Conservation (phyloP, 1,140 invertebrate species). For the Leptinotarsa undecemlineata region DNA sequence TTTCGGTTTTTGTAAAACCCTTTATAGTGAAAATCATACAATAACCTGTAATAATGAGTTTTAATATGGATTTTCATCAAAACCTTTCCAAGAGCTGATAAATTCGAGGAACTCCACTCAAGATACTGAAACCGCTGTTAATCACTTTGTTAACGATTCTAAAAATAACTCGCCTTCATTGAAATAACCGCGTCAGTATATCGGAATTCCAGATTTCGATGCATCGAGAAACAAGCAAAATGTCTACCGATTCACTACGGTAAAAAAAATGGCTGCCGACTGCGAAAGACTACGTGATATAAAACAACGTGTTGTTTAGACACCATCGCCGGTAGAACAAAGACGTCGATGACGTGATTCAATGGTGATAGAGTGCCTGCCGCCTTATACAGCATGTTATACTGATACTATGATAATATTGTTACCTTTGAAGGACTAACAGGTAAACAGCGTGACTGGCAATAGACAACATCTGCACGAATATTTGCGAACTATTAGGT, state of each 20-base stretch:
- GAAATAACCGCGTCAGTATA: slow-evolving; percentile 18
- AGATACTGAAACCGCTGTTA: not conserved
- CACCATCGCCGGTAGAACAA: no score
- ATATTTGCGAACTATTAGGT: not conserved
- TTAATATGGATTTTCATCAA: not conserved
- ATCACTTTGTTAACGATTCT: not conserved
- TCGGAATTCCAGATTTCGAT: slow-evolving; percentile 1
- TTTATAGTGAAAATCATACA: no score
- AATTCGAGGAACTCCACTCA: not conserved
- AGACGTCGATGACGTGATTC: no score
- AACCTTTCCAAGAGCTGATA: not conserved
- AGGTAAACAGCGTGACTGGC: not conserved
- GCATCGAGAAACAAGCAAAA: slow-evolving; percentile 11
- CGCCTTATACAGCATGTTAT: no score
- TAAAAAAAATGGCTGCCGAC: not conserved
- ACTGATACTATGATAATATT: no score
- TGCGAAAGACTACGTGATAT: not conserved
- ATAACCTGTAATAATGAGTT: no score
- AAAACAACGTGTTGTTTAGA: no score
- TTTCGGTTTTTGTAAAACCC: no score
- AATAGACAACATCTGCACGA: no score
- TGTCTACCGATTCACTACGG: not conserved
- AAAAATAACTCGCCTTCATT: not conserved
- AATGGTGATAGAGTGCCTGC: no score
- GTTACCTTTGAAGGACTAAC: no score